A percentile compares a stretch with the other conserved stretches of the same genome.
Evolutionary conservation across 2,113 vertebrate species (phyloP).

Genomic region (Meriones unguiculatus): DNA sequence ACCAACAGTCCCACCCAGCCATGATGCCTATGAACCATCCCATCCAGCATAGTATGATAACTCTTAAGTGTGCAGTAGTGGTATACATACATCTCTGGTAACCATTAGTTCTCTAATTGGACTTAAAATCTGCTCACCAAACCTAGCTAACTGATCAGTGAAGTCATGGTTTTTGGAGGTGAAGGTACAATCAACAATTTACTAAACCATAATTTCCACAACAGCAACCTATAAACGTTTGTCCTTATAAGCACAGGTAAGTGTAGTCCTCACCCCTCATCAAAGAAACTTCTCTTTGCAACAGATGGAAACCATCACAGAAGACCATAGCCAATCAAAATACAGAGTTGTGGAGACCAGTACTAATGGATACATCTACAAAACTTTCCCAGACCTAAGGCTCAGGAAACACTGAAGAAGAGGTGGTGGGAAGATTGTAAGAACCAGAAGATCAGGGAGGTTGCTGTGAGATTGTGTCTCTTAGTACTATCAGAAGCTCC

Average conservation of each 20-base stretch:
- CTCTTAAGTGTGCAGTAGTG: neutral
- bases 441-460: neutral
- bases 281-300: neutral
- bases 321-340: neutral
- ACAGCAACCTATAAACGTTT: neutral
- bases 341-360: neutral
- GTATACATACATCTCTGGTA: too few species aligned
- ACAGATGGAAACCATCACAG: neutral
- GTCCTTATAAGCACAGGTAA: neutral
- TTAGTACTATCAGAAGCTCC: neutral
- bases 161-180: neutral
- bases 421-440: neutral
- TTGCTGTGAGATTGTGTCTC: neutral
- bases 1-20: neutral
- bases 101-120: neutral
- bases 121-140: neutral
- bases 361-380: neutral
- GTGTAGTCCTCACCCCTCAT: neutral
- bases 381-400: neutral
- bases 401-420: neutral
- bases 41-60: neutral
- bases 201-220: neutral
- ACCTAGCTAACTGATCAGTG: neutral
- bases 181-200: neutral
- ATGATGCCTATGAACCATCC: neutral